These are phyloP conservation scores for Paradoxurus hermaphroditus DNA, from an alignment of 2,113 vertebrate genomes.

Conservation along the genomic window DNA sequence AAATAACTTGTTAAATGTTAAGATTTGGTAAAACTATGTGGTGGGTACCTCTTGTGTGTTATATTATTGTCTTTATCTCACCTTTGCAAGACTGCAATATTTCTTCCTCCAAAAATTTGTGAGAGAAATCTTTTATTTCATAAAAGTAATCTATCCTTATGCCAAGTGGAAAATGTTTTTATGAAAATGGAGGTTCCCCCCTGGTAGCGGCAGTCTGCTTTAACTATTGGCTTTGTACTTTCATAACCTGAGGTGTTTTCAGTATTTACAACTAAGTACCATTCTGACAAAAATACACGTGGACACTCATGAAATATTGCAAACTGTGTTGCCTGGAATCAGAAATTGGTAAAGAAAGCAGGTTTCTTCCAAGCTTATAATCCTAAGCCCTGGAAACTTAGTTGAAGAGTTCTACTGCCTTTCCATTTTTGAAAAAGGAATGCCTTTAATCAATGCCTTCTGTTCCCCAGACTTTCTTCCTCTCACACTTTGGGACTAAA, in stretches of 20 bases:
- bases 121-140: not conserved
- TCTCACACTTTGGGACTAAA: not conserved
- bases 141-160: slow-evolving; percentile 4
- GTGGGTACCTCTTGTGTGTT: not conserved
- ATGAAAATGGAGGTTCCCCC: not conserved
- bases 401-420: not conserved
- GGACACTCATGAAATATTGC: not conserved
- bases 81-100: not conserved
- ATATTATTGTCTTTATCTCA: not conserved
- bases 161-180: not conserved
- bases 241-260: not conserved
- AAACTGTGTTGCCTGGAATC: not conserved
- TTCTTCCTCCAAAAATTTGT: not conserved
- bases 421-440: not conserved
- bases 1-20: not conserved
- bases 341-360: not conserved
- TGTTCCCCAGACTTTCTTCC: not conserved
- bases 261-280: not conserved
- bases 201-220: not conserved
- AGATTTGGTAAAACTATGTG: not conserved
- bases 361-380: not conserved
- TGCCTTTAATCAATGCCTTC: not conserved
- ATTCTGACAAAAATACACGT: not conserved
- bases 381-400: not conserved
- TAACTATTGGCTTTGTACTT: not conserved